Evolutionary conservation across 2,113 vertebrate species (phyloP), one percentile per base, ranked within the genome.

Genomic region (Laticauda laticaudata): DNA sequence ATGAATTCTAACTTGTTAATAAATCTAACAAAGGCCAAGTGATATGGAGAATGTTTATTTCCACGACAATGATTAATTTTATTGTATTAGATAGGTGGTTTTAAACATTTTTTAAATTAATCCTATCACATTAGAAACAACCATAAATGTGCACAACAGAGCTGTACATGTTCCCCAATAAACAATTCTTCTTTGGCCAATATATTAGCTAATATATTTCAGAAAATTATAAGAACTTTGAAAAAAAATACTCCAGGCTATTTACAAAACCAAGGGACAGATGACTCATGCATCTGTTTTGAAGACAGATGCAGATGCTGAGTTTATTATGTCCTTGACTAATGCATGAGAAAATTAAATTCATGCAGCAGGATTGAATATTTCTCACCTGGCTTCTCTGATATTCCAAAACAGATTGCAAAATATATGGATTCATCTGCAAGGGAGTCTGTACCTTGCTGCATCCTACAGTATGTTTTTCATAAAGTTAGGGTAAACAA

Each of bases 21-120:
- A 96, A 97, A 96, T 97, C 95, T 95, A 95, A 86, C 61, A 75
- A 92, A 95, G 94, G 93, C 94, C 95, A 97, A 97, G 39, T 57
- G 81, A 90, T 96, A 86, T 92, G 92, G 91, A 96, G 81, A 0
- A 88, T 95, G 91, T 96, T 97, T 96, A 92, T 96, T 97, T 96
- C 95, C 95, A 90, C 88, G 90, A 91, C 94, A 96, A 95, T 90
- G 39, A 21, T 59, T 39, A 86, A 90, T 90, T 90, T 90, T 86
- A 90, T 93, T 90, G 86, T 86, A 64, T 53, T 29, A 61, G 39
- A 57, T 57, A 90, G 23, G 89, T 61, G 55, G 45, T 29, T 55
- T 54, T 1, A 86, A 86, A 86, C 12, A 55, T 89, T 20, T 92
- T 93, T 95, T 87, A 81, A 3, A 0, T 94, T 93, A 39, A 39